A percentile compares a stretch with the other conserved stretches of the same genome.
phyloP scores from a whole-genome alignment of 2,888 invertebrate species.

The Stratiomys singularior region DNA sequence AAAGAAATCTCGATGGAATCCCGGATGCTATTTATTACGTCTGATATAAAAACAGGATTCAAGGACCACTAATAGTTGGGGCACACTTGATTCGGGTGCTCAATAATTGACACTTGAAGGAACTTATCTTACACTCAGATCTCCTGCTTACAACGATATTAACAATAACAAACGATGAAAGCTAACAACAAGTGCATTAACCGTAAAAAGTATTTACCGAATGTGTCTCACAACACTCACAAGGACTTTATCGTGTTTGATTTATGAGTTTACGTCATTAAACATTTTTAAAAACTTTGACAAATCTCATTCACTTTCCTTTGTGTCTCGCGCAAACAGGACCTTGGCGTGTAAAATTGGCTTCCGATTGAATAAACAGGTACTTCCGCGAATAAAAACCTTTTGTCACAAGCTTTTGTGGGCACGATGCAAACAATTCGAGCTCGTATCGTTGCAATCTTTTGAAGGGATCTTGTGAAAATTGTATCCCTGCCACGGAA shows the following conservation, averaged over 20 bases:
- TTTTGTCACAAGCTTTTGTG: no score
- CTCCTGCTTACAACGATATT: background rate
- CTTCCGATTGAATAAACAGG: background rate
- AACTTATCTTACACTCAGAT: conserved; percentile 3
- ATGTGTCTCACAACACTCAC: no score
- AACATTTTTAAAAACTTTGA: background rate
- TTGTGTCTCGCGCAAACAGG: background rate
- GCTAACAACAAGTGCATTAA: background rate
- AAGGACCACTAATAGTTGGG: conserved; percentile 25
- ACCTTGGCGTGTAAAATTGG: background rate
- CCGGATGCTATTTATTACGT: background rate
- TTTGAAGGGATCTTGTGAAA: background rate
- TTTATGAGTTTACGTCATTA: background rate
- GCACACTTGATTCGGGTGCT: background rate
- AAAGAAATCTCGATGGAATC: no score
- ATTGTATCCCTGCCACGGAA: background rate
- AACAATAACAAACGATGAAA: conserved; percentile 24
- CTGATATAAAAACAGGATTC: background rate
- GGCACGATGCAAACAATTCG: no score
- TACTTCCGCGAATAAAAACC: no score
- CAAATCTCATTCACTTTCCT: conserved; percentile 1
- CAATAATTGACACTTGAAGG: conserved; percentile 43
- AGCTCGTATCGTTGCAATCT: no score
- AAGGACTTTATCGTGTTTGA: no score
- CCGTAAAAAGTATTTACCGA: no score